Evolutionary conservation across 2,113 vertebrate genomes (phyloP).

Genomic region (Orthonyx spaldingii): DNA sequence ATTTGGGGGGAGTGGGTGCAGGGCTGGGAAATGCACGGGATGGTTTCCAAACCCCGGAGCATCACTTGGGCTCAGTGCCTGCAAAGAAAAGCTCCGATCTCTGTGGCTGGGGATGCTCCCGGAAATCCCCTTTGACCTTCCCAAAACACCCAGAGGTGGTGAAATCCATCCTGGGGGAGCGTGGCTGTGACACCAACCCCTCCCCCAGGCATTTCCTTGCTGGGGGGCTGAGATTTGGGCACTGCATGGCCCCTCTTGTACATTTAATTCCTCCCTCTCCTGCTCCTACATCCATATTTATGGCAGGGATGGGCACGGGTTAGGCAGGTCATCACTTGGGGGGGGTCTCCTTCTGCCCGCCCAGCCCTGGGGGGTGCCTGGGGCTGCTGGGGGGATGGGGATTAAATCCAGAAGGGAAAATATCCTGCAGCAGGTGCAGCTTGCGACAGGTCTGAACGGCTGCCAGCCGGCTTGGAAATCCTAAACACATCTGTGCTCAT

Average conservation of each 20-base stretch:
- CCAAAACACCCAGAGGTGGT: background rate
- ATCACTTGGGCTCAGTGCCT: accelerated
- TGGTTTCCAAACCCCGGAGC: background rate
- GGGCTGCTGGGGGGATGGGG: background rate
- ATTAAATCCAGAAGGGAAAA: constrained; percentile 44
- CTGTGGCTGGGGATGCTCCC: background rate
- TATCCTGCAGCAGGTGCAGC: constrained; percentile 66
- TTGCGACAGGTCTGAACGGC: constrained; percentile 60
- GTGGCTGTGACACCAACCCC: background rate
- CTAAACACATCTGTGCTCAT: constrained; percentile 69
- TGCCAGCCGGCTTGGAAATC: constrained; percentile 63
- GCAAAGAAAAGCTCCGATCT: accelerated
- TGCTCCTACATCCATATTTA: background rate
- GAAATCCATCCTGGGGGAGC: background rate
- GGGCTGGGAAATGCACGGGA: background rate
- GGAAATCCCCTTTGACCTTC: background rate
- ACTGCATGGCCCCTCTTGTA: accelerated
- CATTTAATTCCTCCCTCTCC: background rate
- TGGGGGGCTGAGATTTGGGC: background rate
- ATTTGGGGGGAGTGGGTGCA: background rate
- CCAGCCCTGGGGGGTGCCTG: background rate
- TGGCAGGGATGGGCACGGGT: background rate
- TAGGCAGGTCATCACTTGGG: no score
- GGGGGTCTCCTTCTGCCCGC: background rate
- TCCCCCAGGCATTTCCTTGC: background rate